Base-by-base conservation (phyloP, 1,140 invertebrate genomes). In the Drosophila sucinea region DNA sequence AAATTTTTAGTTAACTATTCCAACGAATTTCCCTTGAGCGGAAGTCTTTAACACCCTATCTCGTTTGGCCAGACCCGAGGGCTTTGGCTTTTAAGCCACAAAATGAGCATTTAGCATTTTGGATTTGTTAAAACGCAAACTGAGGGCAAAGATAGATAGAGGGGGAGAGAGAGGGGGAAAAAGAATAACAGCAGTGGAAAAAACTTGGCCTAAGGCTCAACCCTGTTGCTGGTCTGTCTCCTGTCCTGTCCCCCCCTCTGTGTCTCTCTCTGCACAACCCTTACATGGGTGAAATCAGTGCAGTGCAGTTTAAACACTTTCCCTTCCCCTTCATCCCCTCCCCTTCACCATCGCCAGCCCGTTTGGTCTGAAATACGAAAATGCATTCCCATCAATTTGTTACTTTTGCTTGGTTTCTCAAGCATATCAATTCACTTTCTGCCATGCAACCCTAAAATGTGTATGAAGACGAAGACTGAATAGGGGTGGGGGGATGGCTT, bases 371-470 rank as follows among this genome's bases (percentile, higher is more conserved):
- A 51, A 27, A 51, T 38, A 51, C 44, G 44, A 51, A 67, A 85
- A 73, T 86, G 68, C 83, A 87, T 79, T 87, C 68, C 81, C 57
- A 40, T 73, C 69, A 76, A 76, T 79, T 82, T 71, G 83, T 87
- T 86, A 82, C 83, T 82, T 79, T 86, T 79, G 70, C 83, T 65
- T 73, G 83, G 83, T 87, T 87, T 87, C 83, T 87, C 83, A 87
- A 87, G 83, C 83, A 87, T 87, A 87, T 87, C 83, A 87, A 87
- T 87, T 87, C 80, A 67, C 79, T 87, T 83, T 87, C 44, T 27
- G 44, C 23, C 44, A 51, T 79, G 64, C 73, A 76, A 54, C 72
- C 76, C 64, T 71, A 51, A 51, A 41, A 51, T 23, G 44, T 25
- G 38, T 44, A 17, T 44, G 4, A 44, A 44, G 40, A 44, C 67